Percentiles rank a stretch among this genome's conserved stretches.
Conservation (phyloP, 2,797 vertebrate genomes). For the Labeo calbasu region DNA sequence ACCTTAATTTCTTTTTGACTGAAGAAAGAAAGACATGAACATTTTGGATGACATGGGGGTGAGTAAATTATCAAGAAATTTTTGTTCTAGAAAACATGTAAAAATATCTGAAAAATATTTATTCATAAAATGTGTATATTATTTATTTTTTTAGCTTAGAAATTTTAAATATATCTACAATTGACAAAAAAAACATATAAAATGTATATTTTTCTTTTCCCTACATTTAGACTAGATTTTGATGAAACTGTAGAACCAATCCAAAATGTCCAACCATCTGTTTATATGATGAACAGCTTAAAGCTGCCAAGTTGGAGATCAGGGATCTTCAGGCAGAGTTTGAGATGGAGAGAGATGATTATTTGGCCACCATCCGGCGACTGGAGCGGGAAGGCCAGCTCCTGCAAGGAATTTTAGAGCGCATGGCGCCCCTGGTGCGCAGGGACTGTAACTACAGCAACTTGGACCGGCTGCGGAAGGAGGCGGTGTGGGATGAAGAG, state of each 20-base stretch:
- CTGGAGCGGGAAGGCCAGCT: slow-evolving; percentile 84
- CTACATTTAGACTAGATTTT: not conserved
- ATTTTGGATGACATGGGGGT: too few relatives aligned
- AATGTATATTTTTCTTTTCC: not conserved
- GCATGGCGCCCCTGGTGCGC: slow-evolving; percentile 81
- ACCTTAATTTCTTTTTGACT: too few relatives aligned
- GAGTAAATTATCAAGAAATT: too few relatives aligned
- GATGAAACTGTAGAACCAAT: not conserved
- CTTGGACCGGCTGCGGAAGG: slow-evolving; percentile 79
- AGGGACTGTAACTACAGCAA: slow-evolving; percentile 91
- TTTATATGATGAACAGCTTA: slow-evolving; percentile 74
- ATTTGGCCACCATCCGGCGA: slow-evolving; percentile 81
- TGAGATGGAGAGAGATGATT: slow-evolving; percentile 85
- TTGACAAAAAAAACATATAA: not conserved
- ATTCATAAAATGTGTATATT: too few relatives aligned
- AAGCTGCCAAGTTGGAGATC: slow-evolving; percentile 86
- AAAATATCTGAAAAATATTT: too few relatives aligned
- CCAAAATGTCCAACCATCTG: not conserved
- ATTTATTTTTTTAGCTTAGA: too few relatives aligned
- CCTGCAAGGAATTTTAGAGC: slow-evolving; percentile 83
- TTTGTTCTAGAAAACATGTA: too few relatives aligned
- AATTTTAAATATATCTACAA: not conserved
- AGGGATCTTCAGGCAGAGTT: slow-evolving; percentile 88
- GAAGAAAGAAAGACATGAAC: too few relatives aligned
- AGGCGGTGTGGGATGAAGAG: slow-evolving; percentile 88